Percentiles rank a stretch among this genome's conserved stretches.
Conservation (phyloP, 2,797 vertebrate genomes). For the Varecia variegata region DNA sequence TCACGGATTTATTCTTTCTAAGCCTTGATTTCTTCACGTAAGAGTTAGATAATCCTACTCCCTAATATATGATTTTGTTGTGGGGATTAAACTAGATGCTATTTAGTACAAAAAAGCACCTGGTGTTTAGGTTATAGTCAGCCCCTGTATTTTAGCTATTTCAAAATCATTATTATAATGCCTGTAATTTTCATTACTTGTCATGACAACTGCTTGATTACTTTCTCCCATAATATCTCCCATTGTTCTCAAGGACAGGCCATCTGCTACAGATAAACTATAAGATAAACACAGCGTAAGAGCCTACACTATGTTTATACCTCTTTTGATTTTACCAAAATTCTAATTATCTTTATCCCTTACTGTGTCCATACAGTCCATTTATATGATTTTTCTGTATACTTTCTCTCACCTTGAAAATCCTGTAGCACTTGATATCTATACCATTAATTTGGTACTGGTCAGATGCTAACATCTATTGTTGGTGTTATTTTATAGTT, state of each 20-base stretch:
- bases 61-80: neutral
- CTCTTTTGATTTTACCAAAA: constrained; percentile 5
- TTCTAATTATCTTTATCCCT: constrained; percentile 33
- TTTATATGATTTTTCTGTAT: constrained; percentile 16
- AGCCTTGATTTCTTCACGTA: neutral
- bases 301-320: neutral
- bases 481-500: constrained; percentile 53
- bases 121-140: neutral
- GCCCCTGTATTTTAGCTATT: neutral
- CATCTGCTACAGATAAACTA: neutral
- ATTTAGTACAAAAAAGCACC: neutral
- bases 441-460: constrained; percentile 38
- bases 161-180: neutral
- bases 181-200: neutral
- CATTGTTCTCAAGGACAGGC: neutral
- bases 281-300: neutral
- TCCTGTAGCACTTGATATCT: neutral
- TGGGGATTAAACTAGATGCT: neutral
- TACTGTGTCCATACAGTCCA: neutral
- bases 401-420: constrained; percentile 53
- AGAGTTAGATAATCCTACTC: neutral
- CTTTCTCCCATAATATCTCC: too few species aligned
- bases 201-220: neutral
- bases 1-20: neutral
- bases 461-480: constrained; percentile 35